Base-by-base conservation (phyloP, 2,113 vertebrate species). In the Ammodytes marinus region DNA sequence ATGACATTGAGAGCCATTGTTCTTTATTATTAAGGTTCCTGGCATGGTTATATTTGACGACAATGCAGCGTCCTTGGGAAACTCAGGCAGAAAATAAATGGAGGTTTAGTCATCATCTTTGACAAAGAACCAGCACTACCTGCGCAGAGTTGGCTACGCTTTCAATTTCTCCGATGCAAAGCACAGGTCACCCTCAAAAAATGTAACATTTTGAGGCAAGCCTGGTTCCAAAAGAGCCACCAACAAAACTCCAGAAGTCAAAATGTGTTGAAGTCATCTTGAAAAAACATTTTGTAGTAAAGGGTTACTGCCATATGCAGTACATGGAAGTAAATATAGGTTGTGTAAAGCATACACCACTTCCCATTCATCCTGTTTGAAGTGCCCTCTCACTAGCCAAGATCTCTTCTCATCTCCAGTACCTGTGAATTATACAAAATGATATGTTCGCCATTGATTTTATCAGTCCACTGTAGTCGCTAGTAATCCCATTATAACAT, bases 401-500 rank as follows among this genome's bases (percentile, higher is more conserved):
- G 72, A 89, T 91, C 81, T 90, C 77, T 84, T 90, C 89, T 92
- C 89, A 88, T 90, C 90, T 93, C 84, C 86, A 90, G 88, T 90
- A 92, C 91, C 83, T 91, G 92, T 89, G 88, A 94, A 94, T 93
- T 92, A 89, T 89, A 92, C 91, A 91, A 92, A 91, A 93, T 94
- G 85, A 94, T 92, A 88, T 65, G 8, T 93, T 87, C 87, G 40
- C 88, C 85, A 92, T 92, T 93, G 88, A 94, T 93, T 93, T 90
- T 80, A 92, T 95, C 91, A 88, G 91, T 92, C 91, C 92, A 93
- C 85, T 88, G 87, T 84, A 88, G 89, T 91, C 59, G 91, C 92
- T 88, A 94, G 91, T 95, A 92, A 95, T 94, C 90, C 91, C 91
- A 95, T 96, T 95, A 94, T 95, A 92, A 94, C 92, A 92, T 94